These are phyloP conservation scores for Mus pahari DNA, from an alignment of 2,113 vertebrate genomes.

Conservation along the genomic window DNA sequence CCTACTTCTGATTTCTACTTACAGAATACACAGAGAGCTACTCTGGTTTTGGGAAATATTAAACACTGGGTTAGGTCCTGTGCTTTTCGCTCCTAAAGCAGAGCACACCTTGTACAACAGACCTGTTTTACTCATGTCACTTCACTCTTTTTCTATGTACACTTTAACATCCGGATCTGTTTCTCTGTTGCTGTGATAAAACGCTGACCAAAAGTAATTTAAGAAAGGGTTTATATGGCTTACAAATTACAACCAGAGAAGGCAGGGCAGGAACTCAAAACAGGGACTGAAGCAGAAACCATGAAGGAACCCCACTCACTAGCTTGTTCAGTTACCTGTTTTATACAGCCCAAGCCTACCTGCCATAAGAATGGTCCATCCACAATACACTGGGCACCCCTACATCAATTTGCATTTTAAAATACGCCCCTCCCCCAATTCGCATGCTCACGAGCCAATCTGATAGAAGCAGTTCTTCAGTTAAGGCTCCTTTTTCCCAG, in stretches of 20 bases:
- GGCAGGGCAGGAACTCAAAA: background rate
- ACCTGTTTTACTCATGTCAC: slow-evolving; percentile 14
- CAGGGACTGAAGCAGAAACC: background rate
- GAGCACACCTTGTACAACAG: slow-evolving; percentile 25
- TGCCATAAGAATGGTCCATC: background rate
- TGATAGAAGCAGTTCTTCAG: background rate
- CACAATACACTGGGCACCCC: background rate
- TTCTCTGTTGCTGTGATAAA: background rate
- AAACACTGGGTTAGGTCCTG: background rate
- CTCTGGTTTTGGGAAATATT: background rate
- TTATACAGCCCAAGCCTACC: background rate
- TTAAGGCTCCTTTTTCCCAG: background rate
- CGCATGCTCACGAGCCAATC: background rate
- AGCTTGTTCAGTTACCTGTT: background rate
- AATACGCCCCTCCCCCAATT: background rate
- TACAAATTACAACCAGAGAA: background rate
- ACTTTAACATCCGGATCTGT: background rate
- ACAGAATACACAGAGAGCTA: background rate
- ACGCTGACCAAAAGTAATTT: background rate
- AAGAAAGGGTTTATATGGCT: background rate
- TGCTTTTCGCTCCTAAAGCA: background rate
- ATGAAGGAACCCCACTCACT: background rate
- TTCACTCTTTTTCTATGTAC: background rate
- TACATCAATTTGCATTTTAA: background rate
- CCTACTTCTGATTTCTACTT: slow-evolving; percentile 15